Conservation (phyloP, 2,113 vertebrate genomes). For the Rhipidura dahli region DNA sequence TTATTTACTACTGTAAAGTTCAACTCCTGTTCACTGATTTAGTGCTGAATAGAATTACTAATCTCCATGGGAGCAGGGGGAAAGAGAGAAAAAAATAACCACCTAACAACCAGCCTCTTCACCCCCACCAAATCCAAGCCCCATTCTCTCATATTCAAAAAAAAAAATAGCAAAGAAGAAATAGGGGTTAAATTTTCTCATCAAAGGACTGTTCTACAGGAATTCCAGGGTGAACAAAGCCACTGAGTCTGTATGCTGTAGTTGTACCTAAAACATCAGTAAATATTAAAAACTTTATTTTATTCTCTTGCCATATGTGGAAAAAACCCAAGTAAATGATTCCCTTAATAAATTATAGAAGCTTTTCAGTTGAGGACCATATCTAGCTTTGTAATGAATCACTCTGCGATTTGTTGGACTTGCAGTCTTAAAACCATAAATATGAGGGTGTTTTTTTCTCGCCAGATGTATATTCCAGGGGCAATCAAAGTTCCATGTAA, state of each 20-base stretch:
- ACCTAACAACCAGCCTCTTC: not conserved
- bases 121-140: not conserved
- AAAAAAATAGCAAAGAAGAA: not conserved
- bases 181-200: not conserved
- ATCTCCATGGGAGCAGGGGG: not conserved
- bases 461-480: not conserved
- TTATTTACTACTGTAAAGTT: not conserved
- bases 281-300: not conserved
- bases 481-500: not conserved
- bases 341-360: not conserved
- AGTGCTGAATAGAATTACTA: not conserved
- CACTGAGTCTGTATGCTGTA: not conserved
- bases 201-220: not conserved
- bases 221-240: not conserved
- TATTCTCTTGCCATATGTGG: not conserved
- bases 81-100: not conserved
- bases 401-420: not conserved
- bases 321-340: not conserved
- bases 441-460: not conserved
- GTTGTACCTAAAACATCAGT: not conserved
- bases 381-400: slow-evolving; percentile 1
- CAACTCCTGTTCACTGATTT: not conserved
- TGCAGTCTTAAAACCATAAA: not conserved
- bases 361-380: not conserved
- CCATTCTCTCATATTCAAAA: not conserved